Conservation (phyloP, 2,797 vertebrate genomes). For the Eulemur albifrons region DNA sequence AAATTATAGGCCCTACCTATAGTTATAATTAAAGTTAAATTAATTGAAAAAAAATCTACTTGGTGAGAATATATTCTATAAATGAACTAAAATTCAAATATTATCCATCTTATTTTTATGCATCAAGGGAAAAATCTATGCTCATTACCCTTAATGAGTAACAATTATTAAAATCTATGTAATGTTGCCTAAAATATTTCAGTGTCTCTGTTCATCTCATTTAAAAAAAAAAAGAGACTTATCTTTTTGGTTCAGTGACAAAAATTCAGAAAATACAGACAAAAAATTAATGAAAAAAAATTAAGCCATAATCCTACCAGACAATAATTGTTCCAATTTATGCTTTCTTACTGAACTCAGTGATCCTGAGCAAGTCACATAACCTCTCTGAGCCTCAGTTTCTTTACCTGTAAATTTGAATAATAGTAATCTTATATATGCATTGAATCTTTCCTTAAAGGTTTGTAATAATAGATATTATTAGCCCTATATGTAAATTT, state of each 20-base stretch:
- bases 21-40: conserved; percentile 16
- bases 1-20: background rate
- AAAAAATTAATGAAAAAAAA: conserved; percentile 11
- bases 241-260: background rate
- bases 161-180: background rate
- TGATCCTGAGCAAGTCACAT: background rate
- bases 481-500: background rate
- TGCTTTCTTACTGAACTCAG: background rate
- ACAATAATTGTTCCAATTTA: background rate
- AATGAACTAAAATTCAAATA: background rate
- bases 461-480: background rate
- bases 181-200: background rate
- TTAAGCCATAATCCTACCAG: background rate
- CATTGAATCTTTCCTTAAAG: background rate
- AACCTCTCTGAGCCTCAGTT: background rate
- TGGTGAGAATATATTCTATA: background rate
- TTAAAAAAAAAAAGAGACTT: background rate
- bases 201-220: background rate
- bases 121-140: background rate
- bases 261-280: background rate
- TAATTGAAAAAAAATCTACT: conserved; percentile 4
- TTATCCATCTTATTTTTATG: background rate
- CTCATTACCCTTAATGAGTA: background rate
- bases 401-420: background rate
- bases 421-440: background rate